These are phyloP conservation scores for Dendrocopos noguchii DNA, from an alignment of 2,113 vertebrate species.

Conservation along the genomic window DNA sequence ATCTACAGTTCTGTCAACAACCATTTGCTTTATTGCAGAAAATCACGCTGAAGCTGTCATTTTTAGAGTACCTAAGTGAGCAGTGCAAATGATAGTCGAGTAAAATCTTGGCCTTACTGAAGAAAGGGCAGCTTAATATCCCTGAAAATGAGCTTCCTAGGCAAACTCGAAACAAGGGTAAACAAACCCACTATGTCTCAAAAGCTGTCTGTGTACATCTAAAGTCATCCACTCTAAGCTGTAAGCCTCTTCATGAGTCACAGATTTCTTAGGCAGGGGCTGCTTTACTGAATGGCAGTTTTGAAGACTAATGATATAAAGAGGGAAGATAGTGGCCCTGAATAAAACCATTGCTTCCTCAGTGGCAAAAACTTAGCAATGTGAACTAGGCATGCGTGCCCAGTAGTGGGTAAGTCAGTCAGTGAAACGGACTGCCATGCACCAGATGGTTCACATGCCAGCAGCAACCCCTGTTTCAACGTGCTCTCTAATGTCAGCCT, in stretches of 20 bases:
- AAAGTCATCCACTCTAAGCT: neutral
- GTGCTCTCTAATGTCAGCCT: neutral
- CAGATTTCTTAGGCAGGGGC: neutral
- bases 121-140: neutral
- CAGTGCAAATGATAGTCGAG: neutral
- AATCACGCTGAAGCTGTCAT: neutral
- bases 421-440: constrained; percentile 6
- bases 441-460: constrained; percentile 44
- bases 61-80: neutral
- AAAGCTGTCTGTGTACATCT: neutral
- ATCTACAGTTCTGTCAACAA: neutral
- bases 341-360: neutral
- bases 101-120: neutral
- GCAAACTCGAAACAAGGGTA: neutral
- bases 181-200: neutral
- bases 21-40: neutral
- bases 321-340: neutral
- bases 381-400: neutral
- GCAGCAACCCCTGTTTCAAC: constrained; percentile 10
- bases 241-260: neutral
- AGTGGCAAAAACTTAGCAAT: neutral
- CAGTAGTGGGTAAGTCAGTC: neutral
- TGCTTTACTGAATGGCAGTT: neutral
- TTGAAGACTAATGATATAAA: neutral
- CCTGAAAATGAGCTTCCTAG: neutral